Evolutionary conservation across 2,888 invertebrate genomes (phyloP).

Genomic region (Abscondita cerata): DNA sequence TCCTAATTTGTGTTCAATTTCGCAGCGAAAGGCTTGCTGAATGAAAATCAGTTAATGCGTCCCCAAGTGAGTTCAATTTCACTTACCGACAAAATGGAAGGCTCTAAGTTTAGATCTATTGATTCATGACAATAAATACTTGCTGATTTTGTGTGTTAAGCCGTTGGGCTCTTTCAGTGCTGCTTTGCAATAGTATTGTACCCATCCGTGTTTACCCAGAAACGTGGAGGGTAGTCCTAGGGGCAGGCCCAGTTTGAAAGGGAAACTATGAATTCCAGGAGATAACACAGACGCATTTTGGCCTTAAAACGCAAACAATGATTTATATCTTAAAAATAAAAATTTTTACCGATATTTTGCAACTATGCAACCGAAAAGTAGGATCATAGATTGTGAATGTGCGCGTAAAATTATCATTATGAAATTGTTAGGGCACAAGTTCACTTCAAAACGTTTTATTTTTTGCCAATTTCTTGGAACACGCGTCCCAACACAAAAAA

Average conservation of each 20-base stretch:
- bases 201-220: constrained; percentile 93
- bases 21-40: constrained; percentile 91
- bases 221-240: constrained; percentile 91
- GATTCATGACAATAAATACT: constrained; percentile 97
- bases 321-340: not conserved
- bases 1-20: constrained; percentile 89
- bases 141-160: constrained; percentile 94
- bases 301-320: constrained; percentile 59
- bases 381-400: no score
- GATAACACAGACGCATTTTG: constrained; percentile 84
- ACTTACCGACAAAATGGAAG: constrained; percentile 85
- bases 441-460: no score
- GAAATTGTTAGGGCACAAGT: no score
- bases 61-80: no score
- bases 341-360: no score
- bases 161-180: constrained; percentile 88
- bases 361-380: no score
- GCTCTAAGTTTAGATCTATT: constrained; percentile 90
- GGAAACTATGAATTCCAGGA: constrained; percentile 94
- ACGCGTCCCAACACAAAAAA: no score
- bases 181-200: constrained; percentile 92
- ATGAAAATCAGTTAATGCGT: no score
- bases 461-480: no score
- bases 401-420: no score
- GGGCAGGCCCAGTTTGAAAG: constrained; percentile 90